A percentile compares a stretch with the other conserved stretches of the same genome.
Evolutionary conservation across 92 coral and sea anemone species (phyloP).

Genomic region (Diadumene lineata): DNA sequence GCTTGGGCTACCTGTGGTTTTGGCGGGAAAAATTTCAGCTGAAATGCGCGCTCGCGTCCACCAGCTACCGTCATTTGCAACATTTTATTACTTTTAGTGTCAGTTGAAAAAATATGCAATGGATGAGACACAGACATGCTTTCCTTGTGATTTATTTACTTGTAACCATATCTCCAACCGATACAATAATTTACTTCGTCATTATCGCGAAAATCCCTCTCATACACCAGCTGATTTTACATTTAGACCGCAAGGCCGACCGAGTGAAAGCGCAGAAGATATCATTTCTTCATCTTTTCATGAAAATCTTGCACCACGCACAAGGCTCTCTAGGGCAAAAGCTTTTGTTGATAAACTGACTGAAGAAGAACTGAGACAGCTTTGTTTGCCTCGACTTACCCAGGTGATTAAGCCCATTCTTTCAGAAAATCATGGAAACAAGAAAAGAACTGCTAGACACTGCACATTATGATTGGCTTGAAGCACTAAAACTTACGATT

Average conservation of each 20-base stretch:
- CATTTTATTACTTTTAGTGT: background rate
- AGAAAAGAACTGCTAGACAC: too few relatives aligned
- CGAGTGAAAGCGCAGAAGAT: background rate
- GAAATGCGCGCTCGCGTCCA: slow-evolving; percentile 1
- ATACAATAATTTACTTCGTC: background rate
- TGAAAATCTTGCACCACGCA: background rate
- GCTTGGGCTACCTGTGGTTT: too few relatives aligned
- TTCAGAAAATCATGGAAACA: too few relatives aligned
- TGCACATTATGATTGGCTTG: too few relatives aligned
- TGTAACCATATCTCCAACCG: background rate
- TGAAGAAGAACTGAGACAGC: slow-evolving; percentile 8
- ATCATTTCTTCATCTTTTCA: background rate
- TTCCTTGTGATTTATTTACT: background rate
- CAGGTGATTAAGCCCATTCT: background rate
- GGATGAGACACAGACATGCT: background rate
- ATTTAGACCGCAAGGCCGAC: background rate
- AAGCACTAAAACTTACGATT: too few relatives aligned
- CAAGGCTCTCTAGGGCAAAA: background rate
- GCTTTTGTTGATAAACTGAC: background rate
- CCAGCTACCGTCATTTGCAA: background rate
- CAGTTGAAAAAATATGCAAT: background rate
- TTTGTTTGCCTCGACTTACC: background rate
- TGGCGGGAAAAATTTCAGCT: slow-evolving; percentile 3
- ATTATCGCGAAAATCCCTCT: background rate
- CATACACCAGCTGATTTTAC: background rate